Evolutionary conservation across 2,888 invertebrate genomes (phyloP), one percentile per base, ranked within the genome.

Genomic region (Caenorhabditis panamensis): DNA sequence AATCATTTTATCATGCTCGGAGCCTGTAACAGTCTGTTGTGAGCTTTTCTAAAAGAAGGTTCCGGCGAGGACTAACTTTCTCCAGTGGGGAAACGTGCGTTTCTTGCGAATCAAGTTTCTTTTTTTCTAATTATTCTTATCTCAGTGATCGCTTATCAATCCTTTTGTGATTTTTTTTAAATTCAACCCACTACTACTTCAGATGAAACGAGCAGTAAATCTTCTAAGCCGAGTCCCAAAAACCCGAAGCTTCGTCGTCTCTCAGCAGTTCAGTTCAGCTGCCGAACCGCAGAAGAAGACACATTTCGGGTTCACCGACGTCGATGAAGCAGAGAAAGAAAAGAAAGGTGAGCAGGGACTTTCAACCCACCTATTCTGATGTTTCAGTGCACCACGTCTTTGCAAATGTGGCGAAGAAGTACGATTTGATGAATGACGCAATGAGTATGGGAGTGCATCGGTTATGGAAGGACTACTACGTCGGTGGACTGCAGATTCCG

Each of bases 391-490:
- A 96, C 87, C 94, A 95, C 89, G 96, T 99, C 8, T 99, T 99
- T 91, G 95, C 95, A 91, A 95, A 95, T 90, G 98, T 99, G 1
- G 97, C 99, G 0, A 93, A 94, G 71, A 95, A 94, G 20, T 99
- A 99, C 91, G 99, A 99, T 91, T 89, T 94, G 72, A 99, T 99
- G 98, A 99, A 99, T 91, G 99, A 99, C 93, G 94, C 94, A 0
- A 97, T 99, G 97, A 97, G 97, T 64, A 92, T 94, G 82, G 97
- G 98, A 6, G 94, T 98, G 77, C 99, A 99, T 92, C 93, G 98
- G 54, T 84, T 97, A 2, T 99, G 99, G 99, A 99, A 99, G 91
- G 96, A 98, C 68, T 90, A 94, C 67, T 96, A 98, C 89, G 94
- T 99, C 81, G 93, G 94, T 72, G 93, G 94, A 56, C 92, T 98